A percentile compares a stretch with the other conserved stretches of the same genome.
Conservation (phyloP, 2,888 invertebrate genomes). For the Bugulina stolonifera region DNA sequence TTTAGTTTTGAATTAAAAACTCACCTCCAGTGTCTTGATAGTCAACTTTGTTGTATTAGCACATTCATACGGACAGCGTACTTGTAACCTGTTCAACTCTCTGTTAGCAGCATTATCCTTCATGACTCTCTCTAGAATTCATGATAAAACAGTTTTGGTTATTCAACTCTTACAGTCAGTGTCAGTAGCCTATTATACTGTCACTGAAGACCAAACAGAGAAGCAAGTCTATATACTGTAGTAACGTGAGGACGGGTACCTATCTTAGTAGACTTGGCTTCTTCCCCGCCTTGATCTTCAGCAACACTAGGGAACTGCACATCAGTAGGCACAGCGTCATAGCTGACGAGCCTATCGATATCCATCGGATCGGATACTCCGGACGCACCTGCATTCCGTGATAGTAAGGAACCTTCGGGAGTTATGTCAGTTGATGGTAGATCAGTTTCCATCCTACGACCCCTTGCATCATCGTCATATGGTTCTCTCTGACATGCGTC, state of each 20-base stretch:
- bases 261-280: neutral
- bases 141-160: neutral
- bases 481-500: neutral
- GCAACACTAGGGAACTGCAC: no score
- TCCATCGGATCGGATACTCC: no score
- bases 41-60: conserved; percentile 44
- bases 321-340: neutral
- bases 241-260: neutral
- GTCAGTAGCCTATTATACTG: no score
- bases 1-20: no score
- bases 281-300: neutral
- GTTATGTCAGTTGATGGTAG: no score
- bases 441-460: no score
- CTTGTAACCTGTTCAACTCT: conserved; percentile 35
- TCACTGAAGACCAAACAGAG: no score
- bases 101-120: conserved; percentile 42
- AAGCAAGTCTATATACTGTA: no score
- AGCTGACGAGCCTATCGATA: neutral
- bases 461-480: neutral
- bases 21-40: conserved; percentile 43
- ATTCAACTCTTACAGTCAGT: no score
- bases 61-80: conserved; percentile 35
- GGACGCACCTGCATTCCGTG: no score
- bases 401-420: no score
- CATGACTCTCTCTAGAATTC: conserved; percentile 34